phyloP scores from a whole-genome alignment of 2,113 vertebrate species.

The Cheirogaleus medius region DNA sequence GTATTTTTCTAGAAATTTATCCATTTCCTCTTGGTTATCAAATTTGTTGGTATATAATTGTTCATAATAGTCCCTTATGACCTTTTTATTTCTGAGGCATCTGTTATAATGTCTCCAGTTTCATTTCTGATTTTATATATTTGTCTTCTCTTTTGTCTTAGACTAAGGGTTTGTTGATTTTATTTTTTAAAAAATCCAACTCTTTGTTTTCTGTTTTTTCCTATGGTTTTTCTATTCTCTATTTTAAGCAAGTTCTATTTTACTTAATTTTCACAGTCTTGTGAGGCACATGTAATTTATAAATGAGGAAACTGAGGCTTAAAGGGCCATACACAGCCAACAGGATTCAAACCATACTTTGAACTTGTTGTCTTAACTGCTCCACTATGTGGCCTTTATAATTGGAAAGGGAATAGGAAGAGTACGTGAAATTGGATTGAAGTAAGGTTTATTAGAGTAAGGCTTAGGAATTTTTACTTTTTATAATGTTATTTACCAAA shows the following conservation, averaged over 20 bases:
- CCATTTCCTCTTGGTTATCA: background rate
- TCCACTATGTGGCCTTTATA: background rate
- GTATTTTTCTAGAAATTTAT: background rate
- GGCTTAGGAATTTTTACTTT: background rate
- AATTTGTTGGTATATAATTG: background rate
- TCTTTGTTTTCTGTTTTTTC: background rate
- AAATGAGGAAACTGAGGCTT: constrained; percentile 4
- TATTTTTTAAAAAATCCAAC: background rate
- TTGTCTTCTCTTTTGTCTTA: background rate
- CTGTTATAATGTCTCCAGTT: background rate
- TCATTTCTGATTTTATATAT: background rate
- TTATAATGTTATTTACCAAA: background rate
- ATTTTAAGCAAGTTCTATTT: background rate
- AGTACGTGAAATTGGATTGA: background rate
- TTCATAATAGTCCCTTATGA: background rate
- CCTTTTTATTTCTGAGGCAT: background rate
- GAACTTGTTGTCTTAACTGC: background rate
- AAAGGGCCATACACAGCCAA: background rate
- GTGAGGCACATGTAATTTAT: background rate
- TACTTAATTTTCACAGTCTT: background rate
- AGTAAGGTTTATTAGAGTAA: background rate
- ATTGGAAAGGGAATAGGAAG: constrained; percentile 14
- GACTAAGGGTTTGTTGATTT: background rate
- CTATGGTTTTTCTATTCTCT: background rate
- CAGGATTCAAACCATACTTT: background rate